Evolutionary conservation across 2,113 vertebrate genomes (phyloP).

Genomic region (Etheostoma cragini): DNA sequence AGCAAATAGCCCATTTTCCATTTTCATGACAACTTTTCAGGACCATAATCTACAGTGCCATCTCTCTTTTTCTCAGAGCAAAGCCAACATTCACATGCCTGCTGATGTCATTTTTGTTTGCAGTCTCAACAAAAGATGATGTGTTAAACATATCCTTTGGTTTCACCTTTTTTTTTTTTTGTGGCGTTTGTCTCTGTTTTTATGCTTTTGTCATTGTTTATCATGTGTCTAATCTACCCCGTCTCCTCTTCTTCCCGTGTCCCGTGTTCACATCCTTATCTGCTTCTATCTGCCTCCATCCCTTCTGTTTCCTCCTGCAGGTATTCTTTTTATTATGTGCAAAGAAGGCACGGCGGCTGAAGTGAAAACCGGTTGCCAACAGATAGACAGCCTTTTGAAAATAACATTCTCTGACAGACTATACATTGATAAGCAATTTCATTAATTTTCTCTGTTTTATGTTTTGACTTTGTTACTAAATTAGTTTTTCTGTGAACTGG

Average conservation of each 20-base stretch:
- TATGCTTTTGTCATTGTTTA: constrained; percentile 63
- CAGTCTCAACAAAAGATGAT: constrained; percentile 42
- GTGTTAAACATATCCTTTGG: constrained; percentile 66
- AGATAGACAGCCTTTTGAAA: constrained; percentile 62
- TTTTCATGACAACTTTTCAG: constrained; percentile 41
- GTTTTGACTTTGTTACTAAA: constrained; percentile 79
- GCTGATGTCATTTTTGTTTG: constrained; percentile 45
- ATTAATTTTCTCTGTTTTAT: constrained; percentile 84
- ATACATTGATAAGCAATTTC: constrained; percentile 81
- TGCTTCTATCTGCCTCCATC: constrained; percentile 50
- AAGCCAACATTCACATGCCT: constrained; percentile 19
- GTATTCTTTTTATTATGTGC: constrained; percentile 65
- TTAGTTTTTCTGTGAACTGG: constrained; percentile 55
- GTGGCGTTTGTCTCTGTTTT: constrained; percentile 48
- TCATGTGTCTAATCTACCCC: constrained; percentile 56
- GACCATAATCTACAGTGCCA: constrained; percentile 33
- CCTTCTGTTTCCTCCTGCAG: constrained; percentile 58
- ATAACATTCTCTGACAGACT: constrained; percentile 72
- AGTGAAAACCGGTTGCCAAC: constrained; percentile 60
- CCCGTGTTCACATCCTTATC: constrained; percentile 66
- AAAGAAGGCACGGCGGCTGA: constrained; percentile 35
- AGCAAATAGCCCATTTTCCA: constrained; percentile 26
- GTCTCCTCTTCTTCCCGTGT: constrained; percentile 41
- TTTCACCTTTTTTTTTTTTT: constrained; percentile 40
- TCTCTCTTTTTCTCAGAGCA: constrained; percentile 20